phyloP scores from a whole-genome alignment of 2,113 vertebrate genomes.

The Osmerus mordax region DNA sequence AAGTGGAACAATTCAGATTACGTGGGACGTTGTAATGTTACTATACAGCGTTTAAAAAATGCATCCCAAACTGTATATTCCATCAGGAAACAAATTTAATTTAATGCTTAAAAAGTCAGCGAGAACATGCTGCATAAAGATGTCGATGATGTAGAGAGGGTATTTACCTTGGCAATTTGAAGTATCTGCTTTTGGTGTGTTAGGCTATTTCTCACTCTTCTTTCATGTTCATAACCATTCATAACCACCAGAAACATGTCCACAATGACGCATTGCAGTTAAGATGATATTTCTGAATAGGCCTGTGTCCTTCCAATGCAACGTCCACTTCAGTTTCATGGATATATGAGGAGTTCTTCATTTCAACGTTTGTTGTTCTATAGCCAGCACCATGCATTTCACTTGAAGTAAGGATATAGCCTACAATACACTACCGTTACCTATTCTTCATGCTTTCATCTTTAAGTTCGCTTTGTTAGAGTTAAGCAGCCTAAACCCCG shows the following conservation, averaged over 20 bases:
- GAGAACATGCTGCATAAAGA: background rate
- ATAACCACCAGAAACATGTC: slow-evolving; percentile 1
- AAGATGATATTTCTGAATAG: slow-evolving; percentile 1
- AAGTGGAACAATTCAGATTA: too few relatives aligned
- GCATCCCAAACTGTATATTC: too few relatives aligned
- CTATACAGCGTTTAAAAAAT: too few relatives aligned
- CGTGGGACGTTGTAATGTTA: too few relatives aligned
- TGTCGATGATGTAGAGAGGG: background rate
- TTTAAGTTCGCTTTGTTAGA: slow-evolving; percentile 18
- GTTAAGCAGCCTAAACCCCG: slow-evolving; percentile 34
- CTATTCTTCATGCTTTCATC: slow-evolving; percentile 8
- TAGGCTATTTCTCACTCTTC: background rate
- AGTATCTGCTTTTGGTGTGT: background rate
- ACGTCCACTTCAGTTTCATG: slow-evolving; percentile 14
- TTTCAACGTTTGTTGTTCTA: background rate
- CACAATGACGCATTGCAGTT: background rate
- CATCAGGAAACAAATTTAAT: too few relatives aligned
- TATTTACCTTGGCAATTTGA: background rate
- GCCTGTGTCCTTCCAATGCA: background rate
- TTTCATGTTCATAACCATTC: background rate
- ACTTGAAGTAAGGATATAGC: too few relatives aligned
- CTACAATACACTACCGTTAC: too few relatives aligned
- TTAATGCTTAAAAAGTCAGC: background rate
- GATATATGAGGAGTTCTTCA: slow-evolving; percentile 1
- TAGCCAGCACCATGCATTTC: too few relatives aligned